These are phyloP conservation scores for Trichacis sp. DNA, from an alignment of 2,888 invertebrate genomes.

Conservation along the genomic window DNA sequence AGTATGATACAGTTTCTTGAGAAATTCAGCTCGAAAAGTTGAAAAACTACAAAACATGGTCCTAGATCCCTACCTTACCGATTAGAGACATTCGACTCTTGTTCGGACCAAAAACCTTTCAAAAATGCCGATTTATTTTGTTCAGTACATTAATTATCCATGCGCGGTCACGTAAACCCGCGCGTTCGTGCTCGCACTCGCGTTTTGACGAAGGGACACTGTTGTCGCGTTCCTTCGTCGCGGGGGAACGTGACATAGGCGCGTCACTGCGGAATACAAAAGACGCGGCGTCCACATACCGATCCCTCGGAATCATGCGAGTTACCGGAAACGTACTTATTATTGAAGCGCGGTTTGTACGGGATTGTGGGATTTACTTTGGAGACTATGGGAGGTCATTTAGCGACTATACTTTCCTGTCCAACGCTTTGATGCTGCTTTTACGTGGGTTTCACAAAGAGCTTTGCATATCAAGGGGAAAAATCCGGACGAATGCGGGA, in stretches of 20 bases:
- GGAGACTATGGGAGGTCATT: not conserved
- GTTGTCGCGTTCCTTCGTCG: conserved; percentile 34
- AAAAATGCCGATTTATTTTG: conserved; percentile 1
- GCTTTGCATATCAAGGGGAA: no score
- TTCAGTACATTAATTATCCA: no score
- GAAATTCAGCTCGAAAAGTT: no score
- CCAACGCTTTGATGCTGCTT: not conserved
- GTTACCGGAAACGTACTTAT: not conserved
- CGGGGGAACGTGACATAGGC: conserved; percentile 61
- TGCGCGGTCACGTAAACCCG: conserved; percentile 1
- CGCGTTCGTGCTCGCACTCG: conserved; percentile 7
- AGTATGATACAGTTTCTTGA: no score
- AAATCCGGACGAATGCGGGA: no score
- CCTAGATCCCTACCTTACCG: no score
- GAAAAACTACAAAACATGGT: no score
- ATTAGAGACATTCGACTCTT: no score
- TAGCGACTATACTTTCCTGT: not conserved
- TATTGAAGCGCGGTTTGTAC: not conserved
- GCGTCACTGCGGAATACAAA: conserved; percentile 61
- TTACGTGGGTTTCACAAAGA: no score
- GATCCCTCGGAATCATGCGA: conserved; percentile 56
- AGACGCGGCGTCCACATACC: conserved; percentile 60
- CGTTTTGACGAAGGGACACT: conserved; percentile 8
- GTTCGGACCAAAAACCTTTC: no score
- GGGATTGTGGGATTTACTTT: not conserved